phyloP scores from a whole-genome alignment of 1,140 invertebrate genomes.

The Drosophila albomicans region DNA sequence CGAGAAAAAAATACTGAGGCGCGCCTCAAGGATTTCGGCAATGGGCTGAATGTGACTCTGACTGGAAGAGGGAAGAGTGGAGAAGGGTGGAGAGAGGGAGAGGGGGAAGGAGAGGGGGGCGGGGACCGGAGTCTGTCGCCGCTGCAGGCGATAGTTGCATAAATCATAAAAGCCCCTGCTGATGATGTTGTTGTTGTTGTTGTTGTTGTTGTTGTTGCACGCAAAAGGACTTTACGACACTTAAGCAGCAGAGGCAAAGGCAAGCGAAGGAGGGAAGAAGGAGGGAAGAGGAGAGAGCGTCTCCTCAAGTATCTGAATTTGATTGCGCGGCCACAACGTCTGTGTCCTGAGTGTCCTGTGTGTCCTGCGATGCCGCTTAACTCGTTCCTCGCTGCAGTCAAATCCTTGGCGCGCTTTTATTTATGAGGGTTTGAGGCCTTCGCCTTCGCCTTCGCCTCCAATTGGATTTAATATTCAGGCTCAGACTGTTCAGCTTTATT shows the following conservation, averaged over 20 bases:
- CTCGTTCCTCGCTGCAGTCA: slow-evolving; percentile 23
- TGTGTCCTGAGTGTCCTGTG: slow-evolving; percentile 12
- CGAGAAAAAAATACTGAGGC: slow-evolving; percentile 8
- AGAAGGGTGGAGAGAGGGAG: background rate
- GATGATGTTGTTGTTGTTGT: slow-evolving; percentile 37
- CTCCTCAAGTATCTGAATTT: slow-evolving; percentile 77
- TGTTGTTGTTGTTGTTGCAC: slow-evolving; percentile 51
- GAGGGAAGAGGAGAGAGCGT: slow-evolving; percentile 7
- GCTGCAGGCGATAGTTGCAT: slow-evolving; percentile 83
- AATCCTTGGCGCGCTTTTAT: slow-evolving; percentile 56
- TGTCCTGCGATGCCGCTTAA: background rate
- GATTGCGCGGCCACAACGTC: slow-evolving; percentile 74
- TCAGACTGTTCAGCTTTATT: slow-evolving; percentile 38
- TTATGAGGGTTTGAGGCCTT: slow-evolving; percentile 63
- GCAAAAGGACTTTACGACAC: slow-evolving; percentile 78
- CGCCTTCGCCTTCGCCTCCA: background rate
- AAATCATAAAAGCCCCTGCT: slow-evolving; percentile 75
- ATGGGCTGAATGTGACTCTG: slow-evolving; percentile 31
- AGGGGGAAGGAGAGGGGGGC: background rate
- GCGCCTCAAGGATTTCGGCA: slow-evolving; percentile 78
- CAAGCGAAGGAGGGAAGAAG: background rate
- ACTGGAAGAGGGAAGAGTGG: background rate
- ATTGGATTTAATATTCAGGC: slow-evolving; percentile 47
- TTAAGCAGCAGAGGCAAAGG: slow-evolving; percentile 60
- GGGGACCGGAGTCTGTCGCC: background rate